phyloP scores from a whole-genome alignment of 1,140 invertebrate species.

The Eubasilissa regina region DNA sequence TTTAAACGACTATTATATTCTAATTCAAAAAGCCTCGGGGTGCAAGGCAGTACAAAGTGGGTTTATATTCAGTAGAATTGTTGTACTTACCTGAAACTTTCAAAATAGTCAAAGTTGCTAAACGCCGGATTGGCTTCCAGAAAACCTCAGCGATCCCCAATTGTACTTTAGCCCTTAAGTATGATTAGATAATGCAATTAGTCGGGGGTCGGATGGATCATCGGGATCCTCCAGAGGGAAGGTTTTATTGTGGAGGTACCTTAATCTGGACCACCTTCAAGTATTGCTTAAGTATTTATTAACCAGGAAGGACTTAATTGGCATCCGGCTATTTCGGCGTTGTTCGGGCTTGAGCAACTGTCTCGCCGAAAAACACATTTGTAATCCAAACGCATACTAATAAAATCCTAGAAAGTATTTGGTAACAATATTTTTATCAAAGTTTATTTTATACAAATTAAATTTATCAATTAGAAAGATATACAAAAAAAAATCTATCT shows the following conservation, averaged over 20 bases:
- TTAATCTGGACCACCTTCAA: slow-evolving; percentile 14
- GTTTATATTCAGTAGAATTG: not conserved
- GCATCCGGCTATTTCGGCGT: not conserved
- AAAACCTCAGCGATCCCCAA: not conserved
- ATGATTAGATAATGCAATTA: slow-evolving; percentile 30
- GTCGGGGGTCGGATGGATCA: not conserved
- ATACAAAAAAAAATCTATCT: too few species aligned
- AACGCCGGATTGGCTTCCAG: not conserved
- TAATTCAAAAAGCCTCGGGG: too few species aligned
- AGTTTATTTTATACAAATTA: too few species aligned
- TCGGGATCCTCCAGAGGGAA: not conserved
- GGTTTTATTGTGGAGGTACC: slow-evolving; percentile 6
- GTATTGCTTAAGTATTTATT: slow-evolving; percentile 19
- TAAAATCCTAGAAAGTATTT: too few species aligned
- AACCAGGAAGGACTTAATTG: not conserved
- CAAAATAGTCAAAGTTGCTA: slow-evolving; percentile 10
- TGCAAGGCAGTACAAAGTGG: not conserved
- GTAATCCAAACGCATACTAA: too few species aligned
- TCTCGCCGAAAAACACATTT: not conserved
- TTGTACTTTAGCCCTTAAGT: slow-evolving; percentile 19
- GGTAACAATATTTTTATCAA: too few species aligned
- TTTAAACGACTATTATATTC: too few species aligned
- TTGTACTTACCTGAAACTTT: not conserved
- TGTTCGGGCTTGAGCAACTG: not conserved
- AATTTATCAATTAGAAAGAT: too few species aligned